These are phyloP conservation scores for Byasa hedistus DNA, from an alignment of 2,888 invertebrate species.

Conservation along the genomic window DNA sequence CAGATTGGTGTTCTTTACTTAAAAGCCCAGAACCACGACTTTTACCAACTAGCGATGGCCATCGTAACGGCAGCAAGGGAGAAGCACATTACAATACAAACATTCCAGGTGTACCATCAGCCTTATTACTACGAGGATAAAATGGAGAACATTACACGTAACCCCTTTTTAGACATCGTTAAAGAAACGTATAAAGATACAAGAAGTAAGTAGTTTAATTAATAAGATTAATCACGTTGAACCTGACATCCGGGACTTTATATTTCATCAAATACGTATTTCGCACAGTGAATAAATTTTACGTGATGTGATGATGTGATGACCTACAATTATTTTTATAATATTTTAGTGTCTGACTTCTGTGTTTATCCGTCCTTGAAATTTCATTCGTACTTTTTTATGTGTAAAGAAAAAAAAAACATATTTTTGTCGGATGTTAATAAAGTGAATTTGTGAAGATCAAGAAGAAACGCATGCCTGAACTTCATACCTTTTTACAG, in stretches of 20 bases:
- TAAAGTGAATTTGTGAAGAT: too few species aligned
- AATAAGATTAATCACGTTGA: not conserved
- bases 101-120: constrained; percentile 66
- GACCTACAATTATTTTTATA: constrained; percentile 2
- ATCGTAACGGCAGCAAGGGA: constrained; percentile 85
- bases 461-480: not conserved
- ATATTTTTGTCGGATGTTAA: too few species aligned
- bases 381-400: too few species aligned
- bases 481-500: not conserved
- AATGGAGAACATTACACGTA: constrained; percentile 86
- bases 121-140: constrained; percentile 83
- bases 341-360: too few species aligned
- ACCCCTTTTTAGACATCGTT: constrained; percentile 92
- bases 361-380: too few species aligned
- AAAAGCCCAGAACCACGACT: constrained; percentile 87
- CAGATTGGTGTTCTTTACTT: constrained; percentile 92
- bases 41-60: constrained; percentile 88
- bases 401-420: too few species aligned
- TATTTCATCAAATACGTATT: not conserved
- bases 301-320: constrained; percentile 2
- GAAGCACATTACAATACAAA: constrained; percentile 85
- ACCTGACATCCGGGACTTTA: not conserved
- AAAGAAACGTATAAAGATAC: constrained; percentile 90
- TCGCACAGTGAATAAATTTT: not conserved
- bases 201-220: constrained; percentile 85